These are phyloP conservation scores for Ephialtes manifestator DNA, from an alignment of 2,888 invertebrate genomes.

Conservation along the genomic window DNA sequence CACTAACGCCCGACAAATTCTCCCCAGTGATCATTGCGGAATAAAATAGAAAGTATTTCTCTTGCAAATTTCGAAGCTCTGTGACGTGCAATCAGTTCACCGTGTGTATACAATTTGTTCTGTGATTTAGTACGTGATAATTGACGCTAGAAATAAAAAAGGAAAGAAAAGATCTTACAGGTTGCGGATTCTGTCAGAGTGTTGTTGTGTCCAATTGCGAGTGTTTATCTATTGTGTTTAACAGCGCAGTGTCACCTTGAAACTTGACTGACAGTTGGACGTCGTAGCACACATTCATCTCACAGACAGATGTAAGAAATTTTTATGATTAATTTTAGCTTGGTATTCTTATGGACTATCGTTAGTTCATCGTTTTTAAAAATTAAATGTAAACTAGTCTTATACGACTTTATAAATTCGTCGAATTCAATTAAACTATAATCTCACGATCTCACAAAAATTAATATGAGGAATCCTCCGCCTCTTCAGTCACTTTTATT, in stretches of 20 bases:
- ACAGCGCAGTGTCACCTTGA: background rate
- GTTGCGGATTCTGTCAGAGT: background rate
- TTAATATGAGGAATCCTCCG: no score
- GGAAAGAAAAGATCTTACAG: background rate
- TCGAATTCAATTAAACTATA: no score
- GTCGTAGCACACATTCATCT: background rate
- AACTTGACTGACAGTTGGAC: background rate
- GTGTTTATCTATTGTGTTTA: background rate
- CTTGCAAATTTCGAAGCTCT: background rate
- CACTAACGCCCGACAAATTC: background rate
- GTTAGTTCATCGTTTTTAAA: no score
- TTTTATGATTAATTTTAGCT: background rate
- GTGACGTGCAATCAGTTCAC: background rate
- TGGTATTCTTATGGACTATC: no score
- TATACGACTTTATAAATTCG: no score
- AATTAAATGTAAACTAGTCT: no score
- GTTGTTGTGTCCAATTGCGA: background rate
- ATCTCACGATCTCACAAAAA: no score
- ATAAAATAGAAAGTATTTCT: background rate
- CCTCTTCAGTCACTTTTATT: background rate
- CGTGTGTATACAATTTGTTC: background rate
- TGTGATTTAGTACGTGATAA: background rate
- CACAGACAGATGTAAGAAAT: background rate
- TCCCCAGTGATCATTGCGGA: background rate
- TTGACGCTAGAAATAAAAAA: background rate